Base-by-base conservation (phyloP, 1,140 invertebrate species). In the Aphelenchoides besseyi region DNA sequence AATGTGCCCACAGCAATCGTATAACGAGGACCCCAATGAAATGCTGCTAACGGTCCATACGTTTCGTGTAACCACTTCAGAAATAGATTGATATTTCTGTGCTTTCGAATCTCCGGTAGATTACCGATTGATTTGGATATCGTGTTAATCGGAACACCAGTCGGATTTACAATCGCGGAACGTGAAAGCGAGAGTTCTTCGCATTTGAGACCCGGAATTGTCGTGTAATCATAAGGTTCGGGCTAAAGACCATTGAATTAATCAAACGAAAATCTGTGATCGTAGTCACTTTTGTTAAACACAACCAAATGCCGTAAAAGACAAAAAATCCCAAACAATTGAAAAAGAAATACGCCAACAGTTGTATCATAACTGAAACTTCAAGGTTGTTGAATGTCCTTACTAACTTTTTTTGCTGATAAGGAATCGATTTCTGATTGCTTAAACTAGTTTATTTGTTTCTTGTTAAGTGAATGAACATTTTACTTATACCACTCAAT, bases 321-420 rank as follows among this genome's bases (percentile, higher is more conserved):
- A 64, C 54, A 9, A 70, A 35, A 23, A 70, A 70, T 16, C 69
- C 69, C 36, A 68, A 5, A 69, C 68, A 63, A 35, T 70, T 70
- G 18, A 70, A 37, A 1, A 70, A 29, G 32, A 70, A 70, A 70
- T 70, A 70, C 23, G 29, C 18, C 0, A 70, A 12, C 1, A 70
- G 29, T 33, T 69, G 68, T 8, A 59, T 59, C 55, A 59, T 59
- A n/a, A n/a, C n/a, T n/a, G n/a, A n/a, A n/a, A n/a, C n/a, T n/a
- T n/a, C n/a, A n/a, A n/a, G n/a, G n/a, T n/a, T n/a, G n/a, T n/a
- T n/a, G n/a, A n/a, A n/a, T n/a, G n/a, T n/a, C n/a, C n/a, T n/a
- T n/a, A n/a, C n/a, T n/a, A n/a, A n/a, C n/a, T n/a, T n/a, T n/a
- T n/a, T n/a, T n/a, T n/a, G n/a, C n/a, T n/a, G n/a, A n/a, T n/a